Evolutionary conservation across 2,797 vertebrate genomes (phyloP).

Genomic region (Ctenopoma kingsleyae): DNA sequence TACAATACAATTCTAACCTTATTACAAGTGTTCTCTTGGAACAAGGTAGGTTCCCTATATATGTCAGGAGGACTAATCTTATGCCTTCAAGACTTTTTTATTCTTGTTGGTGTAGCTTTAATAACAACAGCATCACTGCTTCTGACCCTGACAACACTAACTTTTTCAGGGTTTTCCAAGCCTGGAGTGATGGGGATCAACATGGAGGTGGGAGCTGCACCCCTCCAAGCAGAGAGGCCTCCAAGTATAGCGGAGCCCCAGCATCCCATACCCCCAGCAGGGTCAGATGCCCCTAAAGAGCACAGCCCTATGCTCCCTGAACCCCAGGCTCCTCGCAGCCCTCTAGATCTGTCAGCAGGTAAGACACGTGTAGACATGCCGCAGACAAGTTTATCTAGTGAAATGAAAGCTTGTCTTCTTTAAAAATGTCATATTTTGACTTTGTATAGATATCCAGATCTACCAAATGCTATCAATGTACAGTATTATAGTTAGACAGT

Average conservation of each 20-base stretch:
- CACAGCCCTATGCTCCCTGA: slow-evolving; percentile 70
- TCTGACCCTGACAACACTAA: background rate
- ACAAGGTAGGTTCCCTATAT: background rate
- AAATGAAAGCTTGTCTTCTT: background rate
- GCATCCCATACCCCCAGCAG: slow-evolving; percentile 39
- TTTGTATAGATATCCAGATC: background rate
- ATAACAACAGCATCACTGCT: background rate
- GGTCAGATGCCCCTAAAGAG: slow-evolving; percentile 56
- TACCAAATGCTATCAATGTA: background rate
- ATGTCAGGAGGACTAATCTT: background rate
- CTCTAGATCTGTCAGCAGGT: slow-evolving; percentile 76
- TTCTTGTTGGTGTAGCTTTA: background rate
- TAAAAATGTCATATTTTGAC: background rate
- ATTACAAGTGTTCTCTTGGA: background rate
- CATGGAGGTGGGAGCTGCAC: slow-evolving; percentile 66
- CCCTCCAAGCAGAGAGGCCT: slow-evolving; percentile 68
- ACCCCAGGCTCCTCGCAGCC: slow-evolving; percentile 70
- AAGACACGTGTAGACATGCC: background rate
- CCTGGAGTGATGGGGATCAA: slow-evolving; percentile 55
- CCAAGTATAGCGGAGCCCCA: slow-evolving; percentile 67
- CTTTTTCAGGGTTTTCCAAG: slow-evolving; percentile 73
- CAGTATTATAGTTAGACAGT: background rate
- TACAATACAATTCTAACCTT: background rate
- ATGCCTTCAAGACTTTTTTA: background rate
- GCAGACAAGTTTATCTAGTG: background rate